Evolutionary conservation across 2,113 vertebrate species (phyloP).

Genomic region (Ophiodon elongatus): DNA sequence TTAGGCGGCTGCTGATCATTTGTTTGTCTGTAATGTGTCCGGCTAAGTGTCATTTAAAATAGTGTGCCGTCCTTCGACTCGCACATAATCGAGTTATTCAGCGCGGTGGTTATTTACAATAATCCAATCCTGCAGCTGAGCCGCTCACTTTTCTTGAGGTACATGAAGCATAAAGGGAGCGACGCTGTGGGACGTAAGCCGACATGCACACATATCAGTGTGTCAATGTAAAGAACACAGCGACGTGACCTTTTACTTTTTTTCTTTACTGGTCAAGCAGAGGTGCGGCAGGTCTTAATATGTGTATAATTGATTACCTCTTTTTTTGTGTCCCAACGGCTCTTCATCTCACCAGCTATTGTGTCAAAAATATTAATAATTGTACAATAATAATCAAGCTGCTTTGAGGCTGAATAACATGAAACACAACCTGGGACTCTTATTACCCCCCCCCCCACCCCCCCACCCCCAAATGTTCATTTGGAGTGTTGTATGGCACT

Average conservation of each 20-base stretch:
- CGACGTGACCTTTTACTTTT: neutral
- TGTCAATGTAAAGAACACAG: neutral
- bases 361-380: conserved; percentile 48
- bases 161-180: neutral
- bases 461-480: neutral
- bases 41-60: conserved; percentile 30
- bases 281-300: conserved; percentile 14
- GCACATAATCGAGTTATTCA: conserved; percentile 2
- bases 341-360: conserved; percentile 45
- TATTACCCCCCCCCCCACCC: neutral
- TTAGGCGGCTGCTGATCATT: conserved; percentile 24
- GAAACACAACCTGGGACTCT: neutral
- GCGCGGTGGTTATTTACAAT: conserved; percentile 13
- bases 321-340: conserved; percentile 36
- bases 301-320: conserved; percentile 18
- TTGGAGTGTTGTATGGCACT: neutral
- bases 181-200: neutral
- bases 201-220: no score
- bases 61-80: conserved; percentile 5
- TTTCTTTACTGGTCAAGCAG: neutral
- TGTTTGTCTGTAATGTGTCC: conserved; percentile 5
- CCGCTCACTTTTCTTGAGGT: neutral
- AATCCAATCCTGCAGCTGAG: conserved; percentile 10
- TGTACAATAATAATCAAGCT: conserved; percentile 37
- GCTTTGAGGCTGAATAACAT: conserved; percentile 67